These are phyloP conservation scores for Ophiothrix spiculata DNA, from an alignment of 35 echinoderm and acorn worm genomes.

Conservation along the genomic window DNA sequence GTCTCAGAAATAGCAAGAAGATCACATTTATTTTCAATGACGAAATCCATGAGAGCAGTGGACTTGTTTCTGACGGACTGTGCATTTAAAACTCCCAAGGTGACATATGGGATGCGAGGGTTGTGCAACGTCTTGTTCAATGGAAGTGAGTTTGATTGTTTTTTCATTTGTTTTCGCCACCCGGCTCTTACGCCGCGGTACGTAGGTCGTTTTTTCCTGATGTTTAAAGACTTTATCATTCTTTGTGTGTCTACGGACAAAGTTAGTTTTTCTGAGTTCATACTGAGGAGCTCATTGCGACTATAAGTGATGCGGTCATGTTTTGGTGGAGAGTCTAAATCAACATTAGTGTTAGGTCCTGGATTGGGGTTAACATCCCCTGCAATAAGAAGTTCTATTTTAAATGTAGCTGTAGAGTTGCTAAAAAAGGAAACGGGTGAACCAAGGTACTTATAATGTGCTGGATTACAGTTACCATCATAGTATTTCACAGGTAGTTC, in stretches of 20 bases:
- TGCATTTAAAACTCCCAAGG: slow-evolving; percentile 2
- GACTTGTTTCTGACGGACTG: slow-evolving; percentile 24
- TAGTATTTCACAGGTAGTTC: neutral
- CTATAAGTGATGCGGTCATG: neutral
- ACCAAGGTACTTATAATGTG: neutral
- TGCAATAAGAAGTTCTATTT: neutral
- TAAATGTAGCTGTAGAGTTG: neutral
- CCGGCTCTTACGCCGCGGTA: neutral
- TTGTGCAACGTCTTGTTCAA: neutral
- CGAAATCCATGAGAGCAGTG: neutral
- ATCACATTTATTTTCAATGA: slow-evolving; percentile 21
- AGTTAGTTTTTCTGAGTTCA: neutral
- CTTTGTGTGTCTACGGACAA: neutral
- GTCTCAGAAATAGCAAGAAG: slow-evolving; percentile 27
- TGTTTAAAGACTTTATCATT: neutral
- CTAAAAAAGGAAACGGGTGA: neutral
- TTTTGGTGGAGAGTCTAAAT: no score
- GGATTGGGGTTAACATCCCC: neutral
- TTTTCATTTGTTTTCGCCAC: neutral
- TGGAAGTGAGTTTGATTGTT: neutral
- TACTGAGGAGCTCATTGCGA: neutral
- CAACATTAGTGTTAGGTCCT: neutral
- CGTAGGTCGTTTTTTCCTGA: neutral
- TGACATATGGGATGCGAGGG: neutral
- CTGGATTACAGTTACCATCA: neutral